phyloP scores from a whole-genome alignment of 2,113 vertebrate species.

The Steatornis caripensis region DNA sequence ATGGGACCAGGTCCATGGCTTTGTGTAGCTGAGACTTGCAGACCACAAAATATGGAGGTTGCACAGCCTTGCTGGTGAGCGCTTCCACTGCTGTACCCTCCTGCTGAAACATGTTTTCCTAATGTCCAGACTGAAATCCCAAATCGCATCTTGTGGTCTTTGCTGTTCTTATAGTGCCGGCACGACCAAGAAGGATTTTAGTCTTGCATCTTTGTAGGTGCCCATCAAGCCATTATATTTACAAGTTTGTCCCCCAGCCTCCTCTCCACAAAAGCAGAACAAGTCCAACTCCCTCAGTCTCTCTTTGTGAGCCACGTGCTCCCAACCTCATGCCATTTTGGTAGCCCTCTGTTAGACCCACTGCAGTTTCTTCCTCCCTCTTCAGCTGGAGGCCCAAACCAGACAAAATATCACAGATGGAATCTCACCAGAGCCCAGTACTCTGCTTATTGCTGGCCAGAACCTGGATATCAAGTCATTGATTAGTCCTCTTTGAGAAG shows the following conservation, averaged over 20 bases:
- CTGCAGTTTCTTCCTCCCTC: not conserved
- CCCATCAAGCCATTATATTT: not conserved
- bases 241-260: not conserved
- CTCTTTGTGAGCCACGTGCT: not conserved
- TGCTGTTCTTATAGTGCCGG: not conserved
- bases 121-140: not conserved
- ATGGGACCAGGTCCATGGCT: not conserved
- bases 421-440: not conserved
- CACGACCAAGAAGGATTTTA: not conserved
- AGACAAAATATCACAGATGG: not conserved
- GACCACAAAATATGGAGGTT: not conserved
- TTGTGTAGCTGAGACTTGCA: not conserved
- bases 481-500: not conserved
- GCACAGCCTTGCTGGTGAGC: not conserved
- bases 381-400: not conserved
- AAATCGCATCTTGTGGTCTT: not conserved
- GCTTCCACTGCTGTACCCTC: not conserved
- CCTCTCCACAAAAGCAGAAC: not conserved
- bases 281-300: not conserved
- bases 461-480: not conserved
- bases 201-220: not conserved
- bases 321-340: not conserved
- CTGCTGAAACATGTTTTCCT: not conserved
- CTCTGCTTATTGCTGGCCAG: not conserved
- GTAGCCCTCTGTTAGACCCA: not conserved